phyloP scores from a whole-genome alignment of 2,113 vertebrate species.

The Rhinoptilus africanus region DNA sequence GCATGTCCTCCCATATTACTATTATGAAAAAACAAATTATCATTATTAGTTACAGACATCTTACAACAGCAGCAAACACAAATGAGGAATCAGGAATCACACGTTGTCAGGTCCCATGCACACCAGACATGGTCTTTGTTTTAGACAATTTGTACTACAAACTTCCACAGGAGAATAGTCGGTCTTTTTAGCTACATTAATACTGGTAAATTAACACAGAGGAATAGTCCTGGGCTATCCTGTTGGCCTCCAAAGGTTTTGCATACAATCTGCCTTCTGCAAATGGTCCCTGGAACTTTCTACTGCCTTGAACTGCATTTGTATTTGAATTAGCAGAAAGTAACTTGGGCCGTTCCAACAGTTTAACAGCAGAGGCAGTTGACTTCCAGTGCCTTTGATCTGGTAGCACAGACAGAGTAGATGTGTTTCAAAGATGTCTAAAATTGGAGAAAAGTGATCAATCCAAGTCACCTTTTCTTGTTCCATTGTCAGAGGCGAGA shows the following conservation, averaged over 20 bases:
- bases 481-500: background rate
- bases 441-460: background rate
- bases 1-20: constrained; percentile 88
- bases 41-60: background rate
- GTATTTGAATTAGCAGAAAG: background rate
- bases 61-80: background rate
- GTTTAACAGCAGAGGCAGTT: background rate
- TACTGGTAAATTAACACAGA: background rate
- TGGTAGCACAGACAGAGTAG: background rate
- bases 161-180: background rate
- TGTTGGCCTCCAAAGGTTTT: background rate
- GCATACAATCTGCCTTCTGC: background rate
- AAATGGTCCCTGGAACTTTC: background rate
- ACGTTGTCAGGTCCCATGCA: background rate
- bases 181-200: background rate
- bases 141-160: background rate
- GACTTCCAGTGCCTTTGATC: background rate
- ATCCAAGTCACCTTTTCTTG: background rate
- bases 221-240: background rate
- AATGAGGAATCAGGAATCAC: background rate
- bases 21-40: background rate
- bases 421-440: background rate
- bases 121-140: background rate
- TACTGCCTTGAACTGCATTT: background rate
- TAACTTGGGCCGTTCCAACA: background rate